Evolutionary conservation across 1,140 invertebrate species (phyloP), one percentile per base, ranked within the genome.

Genomic region (Hylaeus anthracinus): DNA sequence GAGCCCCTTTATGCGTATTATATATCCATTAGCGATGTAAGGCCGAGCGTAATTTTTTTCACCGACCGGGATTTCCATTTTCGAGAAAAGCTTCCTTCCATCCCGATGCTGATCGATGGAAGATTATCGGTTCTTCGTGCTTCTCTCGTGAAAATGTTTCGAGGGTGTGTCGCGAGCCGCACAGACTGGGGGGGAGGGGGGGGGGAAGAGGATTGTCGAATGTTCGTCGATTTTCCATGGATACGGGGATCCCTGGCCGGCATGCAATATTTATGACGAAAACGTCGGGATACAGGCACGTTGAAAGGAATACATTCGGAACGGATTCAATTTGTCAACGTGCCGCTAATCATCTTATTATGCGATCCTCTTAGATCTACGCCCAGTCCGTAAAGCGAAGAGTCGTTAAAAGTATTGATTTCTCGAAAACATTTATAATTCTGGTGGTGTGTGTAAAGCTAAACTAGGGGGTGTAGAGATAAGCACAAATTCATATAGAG

Each of bases 301-400:
- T 82, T 92, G 89, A 93, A 93, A 93, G 92, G 92, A 94, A 93
- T 93, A 93, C 89, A 93, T 92, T 91, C 56, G 86, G 89, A 88
- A 92, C 91, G 90, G 89, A 93, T 93, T 93, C 92, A 93, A 93
- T 93, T 93, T 93, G 93, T 93, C 92, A 92, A 93, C 90, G 90
- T 81, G 81, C 88, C 88, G 81, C 70, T 93, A 93, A 93, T 93
- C 93, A 93, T 89, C 88, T 92, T 93, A 92, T 93, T 93, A 92
- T 92, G 82, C 89, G 79, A 66, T 79, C 63, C 55, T 79, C 72
- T 81, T 78, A 77, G 84, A 88, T 8, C 0, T 6, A 6, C 45
- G 45, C 8, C 45, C 26, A 26, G 8, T 48, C 8, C 4, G 45
- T 48, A 6, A 48, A 1, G 45, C 2, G 45, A 48, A 48, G 26